Percentiles rank a stretch among this genome's conserved stretches.
Conservation (phyloP, 2,888 invertebrate species). For the Cotesia congregata region DNA sequence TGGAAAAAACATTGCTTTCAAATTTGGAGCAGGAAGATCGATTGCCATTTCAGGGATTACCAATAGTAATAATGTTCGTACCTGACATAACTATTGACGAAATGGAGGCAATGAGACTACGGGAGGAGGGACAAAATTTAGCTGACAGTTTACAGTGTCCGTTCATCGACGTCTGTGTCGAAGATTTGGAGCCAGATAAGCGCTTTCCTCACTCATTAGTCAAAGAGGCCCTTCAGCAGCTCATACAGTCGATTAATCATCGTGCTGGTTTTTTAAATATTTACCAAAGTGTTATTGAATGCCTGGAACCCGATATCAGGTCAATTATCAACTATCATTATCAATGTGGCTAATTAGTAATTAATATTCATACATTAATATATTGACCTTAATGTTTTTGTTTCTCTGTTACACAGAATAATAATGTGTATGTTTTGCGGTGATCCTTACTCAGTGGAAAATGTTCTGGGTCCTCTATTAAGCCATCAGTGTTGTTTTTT, state of each 20-base stretch:
- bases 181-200: conserved; percentile 72
- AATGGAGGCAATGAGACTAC: conserved; percentile 85
- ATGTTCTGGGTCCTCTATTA: conserved; percentile 88
- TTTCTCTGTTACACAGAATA: conserved; percentile 73
- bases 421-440: conserved; percentile 98
- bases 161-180: conserved; percentile 84
- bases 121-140: conserved; percentile 90
- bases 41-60: conserved; percentile 86
- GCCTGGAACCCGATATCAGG: conserved; percentile 88
- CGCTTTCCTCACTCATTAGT: conserved; percentile 78
- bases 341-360: conserved; percentile 9
- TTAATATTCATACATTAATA: background rate
- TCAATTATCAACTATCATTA: conserved; percentile 58
- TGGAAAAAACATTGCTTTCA: conserved; percentile 90
- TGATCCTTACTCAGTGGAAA: conserved; percentile 92
- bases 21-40: conserved; percentile 93
- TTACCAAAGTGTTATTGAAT: conserved; percentile 82
- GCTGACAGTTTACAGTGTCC: conserved; percentile 91
- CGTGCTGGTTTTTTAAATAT: conserved; percentile 82
- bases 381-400: too few species aligned
- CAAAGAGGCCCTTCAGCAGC: conserved; percentile 80
- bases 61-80: conserved; percentile 91
- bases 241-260: conserved; percentile 84
- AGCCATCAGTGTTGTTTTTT: conserved; percentile 90
- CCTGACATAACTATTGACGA: conserved; percentile 88